phyloP scores from a whole-genome alignment of 2,888 invertebrate species.

The Heteromurus nitidus region DNA sequence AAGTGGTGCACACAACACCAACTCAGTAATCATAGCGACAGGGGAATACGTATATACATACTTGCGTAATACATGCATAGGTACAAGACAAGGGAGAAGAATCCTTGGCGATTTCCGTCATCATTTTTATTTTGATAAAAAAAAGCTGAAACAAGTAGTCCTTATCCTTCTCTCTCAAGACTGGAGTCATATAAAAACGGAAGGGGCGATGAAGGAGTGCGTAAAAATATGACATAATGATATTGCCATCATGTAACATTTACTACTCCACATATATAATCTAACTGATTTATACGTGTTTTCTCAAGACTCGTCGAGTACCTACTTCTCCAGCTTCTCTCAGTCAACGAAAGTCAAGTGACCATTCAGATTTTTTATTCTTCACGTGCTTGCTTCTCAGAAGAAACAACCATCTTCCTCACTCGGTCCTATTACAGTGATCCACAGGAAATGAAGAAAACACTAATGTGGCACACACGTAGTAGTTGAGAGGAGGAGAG shows the following conservation, averaged over 20 bases:
- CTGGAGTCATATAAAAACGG: background rate
- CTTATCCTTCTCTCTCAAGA: background rate
- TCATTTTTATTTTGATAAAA: constrained; percentile 30
- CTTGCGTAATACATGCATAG: background rate
- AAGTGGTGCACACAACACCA: no score
- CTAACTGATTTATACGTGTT: constrained; percentile 9
- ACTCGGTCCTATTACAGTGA: constrained; percentile 15
- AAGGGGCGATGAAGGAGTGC: constrained; percentile 12
- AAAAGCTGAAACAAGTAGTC: background rate
- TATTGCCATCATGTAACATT: constrained; percentile 10
- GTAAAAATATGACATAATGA: constrained; percentile 29
- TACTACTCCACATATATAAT: background rate
- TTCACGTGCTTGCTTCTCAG: no score
- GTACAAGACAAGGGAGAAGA: background rate
- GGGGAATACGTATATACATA: background rate
- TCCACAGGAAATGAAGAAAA: constrained; percentile 51
- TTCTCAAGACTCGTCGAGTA: no score
- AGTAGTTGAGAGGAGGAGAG: no score
- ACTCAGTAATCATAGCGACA: no score
- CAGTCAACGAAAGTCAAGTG: no score
- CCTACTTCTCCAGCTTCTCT: no score
- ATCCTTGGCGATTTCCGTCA: constrained; percentile 64
- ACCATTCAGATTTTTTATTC: no score
- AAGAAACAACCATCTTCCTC: no score
- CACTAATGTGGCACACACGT: no score